phyloP scores from a whole-genome alignment of 2,113 vertebrate genomes.

The Oryzias javanicus region DNA sequence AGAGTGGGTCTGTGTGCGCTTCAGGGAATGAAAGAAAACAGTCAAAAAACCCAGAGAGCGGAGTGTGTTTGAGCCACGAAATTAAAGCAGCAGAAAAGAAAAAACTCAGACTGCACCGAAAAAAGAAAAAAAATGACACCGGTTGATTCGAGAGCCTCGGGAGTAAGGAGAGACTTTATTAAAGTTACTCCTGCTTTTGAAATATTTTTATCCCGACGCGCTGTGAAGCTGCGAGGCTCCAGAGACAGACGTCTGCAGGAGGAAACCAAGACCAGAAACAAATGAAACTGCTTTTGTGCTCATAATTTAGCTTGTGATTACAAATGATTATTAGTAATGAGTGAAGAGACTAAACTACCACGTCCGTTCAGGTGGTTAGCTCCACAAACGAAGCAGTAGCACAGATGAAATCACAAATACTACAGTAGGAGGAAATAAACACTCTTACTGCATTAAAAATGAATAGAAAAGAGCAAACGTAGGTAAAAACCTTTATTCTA shows the following conservation, averaged over 20 bases:
- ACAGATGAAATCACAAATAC: too few species aligned
- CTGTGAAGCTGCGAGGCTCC: constrained; percentile 3
- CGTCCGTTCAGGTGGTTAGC: too few species aligned
- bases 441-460: too few species aligned
- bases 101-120: constrained; percentile 7
- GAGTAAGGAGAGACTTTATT: constrained; percentile 20
- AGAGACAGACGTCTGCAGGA: neutral
- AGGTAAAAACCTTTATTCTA: too few species aligned
- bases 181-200: constrained; percentile 6
- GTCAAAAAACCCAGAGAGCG: constrained; percentile 31
- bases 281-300: neutral
- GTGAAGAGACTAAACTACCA: too few species aligned
- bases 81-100: neutral
- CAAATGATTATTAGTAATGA: too few species aligned
- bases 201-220: constrained; percentile 20
- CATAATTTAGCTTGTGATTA: too few species aligned
- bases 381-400: too few species aligned
- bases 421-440: too few species aligned
- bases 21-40: constrained; percentile 38
- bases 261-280: neutral
- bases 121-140: neutral
- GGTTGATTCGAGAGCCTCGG: constrained; percentile 7
- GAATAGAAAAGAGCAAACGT: too few species aligned
- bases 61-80: constrained; percentile 15
- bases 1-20: constrained; percentile 16